Conservation (phyloP, 2,888 invertebrate species). For the Eristalinus aeneus region DNA sequence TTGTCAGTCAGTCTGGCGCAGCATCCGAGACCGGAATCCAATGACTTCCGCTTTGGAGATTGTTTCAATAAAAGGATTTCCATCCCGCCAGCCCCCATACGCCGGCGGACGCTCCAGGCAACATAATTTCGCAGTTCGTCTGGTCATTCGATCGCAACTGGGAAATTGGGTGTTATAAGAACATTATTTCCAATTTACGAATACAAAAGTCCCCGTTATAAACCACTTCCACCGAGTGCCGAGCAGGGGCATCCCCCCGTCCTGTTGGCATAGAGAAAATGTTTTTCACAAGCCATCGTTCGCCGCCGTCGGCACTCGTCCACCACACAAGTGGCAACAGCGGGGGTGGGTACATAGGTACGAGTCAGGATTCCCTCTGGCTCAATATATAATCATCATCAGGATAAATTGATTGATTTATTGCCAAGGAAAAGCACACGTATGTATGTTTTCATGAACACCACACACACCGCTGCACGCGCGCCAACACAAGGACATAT, state of each 20-base stretch:
- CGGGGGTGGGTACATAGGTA: not conserved
- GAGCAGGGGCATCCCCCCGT: not conserved
- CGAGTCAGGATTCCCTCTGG: conserved; percentile 17
- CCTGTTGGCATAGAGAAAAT: not conserved
- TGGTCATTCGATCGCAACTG: conserved; percentile 27
- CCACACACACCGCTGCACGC: not conserved
- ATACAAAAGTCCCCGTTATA: conserved; percentile 29
- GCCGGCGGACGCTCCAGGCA: not conserved
- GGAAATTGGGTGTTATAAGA: conserved; percentile 49
- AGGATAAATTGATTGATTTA: conserved; percentile 60
- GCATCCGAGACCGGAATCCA: not conserved
- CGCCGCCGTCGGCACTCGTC: not conserved
- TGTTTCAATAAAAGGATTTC: not conserved
- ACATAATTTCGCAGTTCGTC: conserved; percentile 52
- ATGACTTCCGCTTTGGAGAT: not conserved
- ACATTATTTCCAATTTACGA: conserved; percentile 39
- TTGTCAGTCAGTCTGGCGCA: not conserved
- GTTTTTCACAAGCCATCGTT: conserved; percentile 6
- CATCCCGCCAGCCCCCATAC: not conserved
- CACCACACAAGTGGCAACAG: not conserved
- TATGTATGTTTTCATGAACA: not conserved
- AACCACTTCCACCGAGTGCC: conserved; percentile 10
- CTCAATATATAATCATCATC: conserved; percentile 57
- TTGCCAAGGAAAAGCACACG: conserved; percentile 28
- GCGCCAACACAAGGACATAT: not conserved